phyloP scores from a whole-genome alignment of 2,797 vertebrate genomes.

The Lophius americanus region DNA sequence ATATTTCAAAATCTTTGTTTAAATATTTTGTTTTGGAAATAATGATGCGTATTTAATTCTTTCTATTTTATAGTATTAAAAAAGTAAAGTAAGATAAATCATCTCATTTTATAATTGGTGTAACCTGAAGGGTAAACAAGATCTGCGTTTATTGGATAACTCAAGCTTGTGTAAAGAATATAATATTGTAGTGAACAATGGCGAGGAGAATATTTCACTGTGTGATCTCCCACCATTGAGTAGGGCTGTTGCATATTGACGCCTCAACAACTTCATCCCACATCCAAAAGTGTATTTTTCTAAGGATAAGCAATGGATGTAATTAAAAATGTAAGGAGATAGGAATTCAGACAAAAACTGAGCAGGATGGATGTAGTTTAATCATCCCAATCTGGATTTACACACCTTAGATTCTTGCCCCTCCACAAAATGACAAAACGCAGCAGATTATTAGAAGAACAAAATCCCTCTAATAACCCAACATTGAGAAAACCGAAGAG shows the following conservation, averaged over 20 bases:
- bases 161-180: slow-evolving; percentile 32
- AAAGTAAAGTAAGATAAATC: neutral
- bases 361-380: slow-evolving; percentile 5
- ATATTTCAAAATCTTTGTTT: too few species aligned
- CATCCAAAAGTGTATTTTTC: neutral
- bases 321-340: neutral
- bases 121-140: slow-evolving; percentile 17
- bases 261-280: neutral
- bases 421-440: slow-evolving; percentile 32
- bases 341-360: neutral
- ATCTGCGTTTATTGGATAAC: slow-evolving; percentile 29
- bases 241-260: neutral
- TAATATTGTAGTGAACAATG: slow-evolving; percentile 42
- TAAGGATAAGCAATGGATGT: neutral
- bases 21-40: too few species aligned
- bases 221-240: slow-evolving; percentile 17
- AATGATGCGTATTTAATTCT: too few species aligned
- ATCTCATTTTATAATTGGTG: slow-evolving; percentile 11
- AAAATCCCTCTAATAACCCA: too few species aligned
- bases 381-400: slow-evolving; percentile 29
- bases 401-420: slow-evolving; percentile 1
- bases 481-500: neutral
- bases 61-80: too few species aligned
- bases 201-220: slow-evolving; percentile 34
- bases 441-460: neutral